Evolutionary conservation across 2,797 vertebrate species (phyloP).

Genomic region (Siniperca undulata): DNA sequence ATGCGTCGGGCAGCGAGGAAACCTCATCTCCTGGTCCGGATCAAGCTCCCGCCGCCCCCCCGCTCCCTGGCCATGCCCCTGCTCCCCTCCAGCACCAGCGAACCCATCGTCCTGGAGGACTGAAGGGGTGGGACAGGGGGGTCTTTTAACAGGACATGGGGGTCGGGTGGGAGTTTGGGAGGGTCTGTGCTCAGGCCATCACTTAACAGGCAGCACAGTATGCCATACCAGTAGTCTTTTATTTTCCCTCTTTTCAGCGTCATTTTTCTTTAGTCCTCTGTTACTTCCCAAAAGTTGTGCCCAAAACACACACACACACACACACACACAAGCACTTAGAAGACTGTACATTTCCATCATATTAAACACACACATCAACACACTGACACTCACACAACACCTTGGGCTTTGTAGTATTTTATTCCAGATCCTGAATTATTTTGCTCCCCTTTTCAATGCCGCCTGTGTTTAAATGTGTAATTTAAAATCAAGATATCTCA

Average conservation of each 20-base stretch:
- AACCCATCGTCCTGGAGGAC: constrained; percentile 95
- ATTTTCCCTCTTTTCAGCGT: constrained; percentile 57
- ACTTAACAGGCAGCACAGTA: constrained; percentile 62
- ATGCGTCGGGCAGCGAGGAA: constrained; percentile 93
- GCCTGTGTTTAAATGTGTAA: constrained; percentile 83
- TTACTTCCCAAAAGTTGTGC: constrained; percentile 66
- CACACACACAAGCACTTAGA: constrained; percentile 32
- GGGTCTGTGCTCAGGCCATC: constrained; percentile 61
- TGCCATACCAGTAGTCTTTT: constrained; percentile 73
- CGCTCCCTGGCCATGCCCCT: constrained; percentile 85
- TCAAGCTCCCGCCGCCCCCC: constrained; percentile 88
- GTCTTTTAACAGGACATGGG: constrained; percentile 60
- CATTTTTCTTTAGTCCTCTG: constrained; percentile 67
- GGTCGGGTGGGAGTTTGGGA: constrained; percentile 8
- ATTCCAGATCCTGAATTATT: constrained; percentile 68
- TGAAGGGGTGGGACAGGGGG: constrained; percentile 70
- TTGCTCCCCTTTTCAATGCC: constrained; percentile 62
- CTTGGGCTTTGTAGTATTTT: constrained; percentile 75
- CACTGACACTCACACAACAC: constrained; percentile 34
- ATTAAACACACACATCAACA: constrained; percentile 19
- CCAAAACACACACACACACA: constrained; percentile 37
- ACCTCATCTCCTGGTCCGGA: constrained; percentile 91
- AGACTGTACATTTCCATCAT: constrained; percentile 42
- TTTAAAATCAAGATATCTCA: constrained; percentile 81
- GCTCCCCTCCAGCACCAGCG: constrained; percentile 92